Percentiles rank a stretch among this genome's conserved stretches.
phyloP scores from a whole-genome alignment of 2,888 invertebrate species.

The Pegoplata infirma region DNA sequence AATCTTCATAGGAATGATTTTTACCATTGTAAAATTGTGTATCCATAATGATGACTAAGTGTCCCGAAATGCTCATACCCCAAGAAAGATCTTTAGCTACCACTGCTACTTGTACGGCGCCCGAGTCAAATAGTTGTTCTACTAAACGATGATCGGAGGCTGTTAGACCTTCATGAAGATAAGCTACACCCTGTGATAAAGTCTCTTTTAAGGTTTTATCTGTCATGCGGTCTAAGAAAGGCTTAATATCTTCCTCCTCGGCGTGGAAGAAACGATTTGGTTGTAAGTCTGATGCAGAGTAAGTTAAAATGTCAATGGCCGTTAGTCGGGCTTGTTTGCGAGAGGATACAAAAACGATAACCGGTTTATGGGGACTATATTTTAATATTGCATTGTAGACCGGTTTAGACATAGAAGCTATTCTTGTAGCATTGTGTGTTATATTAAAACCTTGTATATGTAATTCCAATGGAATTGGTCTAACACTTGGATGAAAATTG shows the following conservation, averaged over 20 bases:
- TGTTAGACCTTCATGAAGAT: slow-evolving; percentile 96
- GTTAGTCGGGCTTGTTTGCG: slow-evolving; percentile 94
- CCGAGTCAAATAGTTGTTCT: slow-evolving; percentile 94
- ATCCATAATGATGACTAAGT: slow-evolving; percentile 98
- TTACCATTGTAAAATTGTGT: slow-evolving; percentile 95
- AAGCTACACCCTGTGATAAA: slow-evolving; percentile 96
- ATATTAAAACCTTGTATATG: slow-evolving; percentile 98
- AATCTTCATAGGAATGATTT: slow-evolving; percentile 94
- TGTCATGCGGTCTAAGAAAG: slow-evolving; percentile 90
- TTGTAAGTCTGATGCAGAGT: slow-evolving; percentile 92
- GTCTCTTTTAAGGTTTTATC: slow-evolving; percentile 96
- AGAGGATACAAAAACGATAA: slow-evolving; percentile 94
- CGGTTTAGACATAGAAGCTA: slow-evolving; percentile 98
- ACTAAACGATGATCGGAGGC: slow-evolving; percentile 92
- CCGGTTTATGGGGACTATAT: slow-evolving; percentile 90
- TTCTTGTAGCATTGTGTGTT: slow-evolving; percentile 96
- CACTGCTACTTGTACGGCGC: slow-evolving; percentile 95
- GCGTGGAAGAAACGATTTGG: slow-evolving; percentile 94
- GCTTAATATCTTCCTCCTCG: slow-evolving; percentile 89
- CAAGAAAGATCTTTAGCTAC: slow-evolving; percentile 95
- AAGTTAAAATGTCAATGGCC: slow-evolving; percentile 96
- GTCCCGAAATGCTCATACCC: slow-evolving; percentile 92
- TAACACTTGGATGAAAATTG: slow-evolving; percentile 98
- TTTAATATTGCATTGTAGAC: slow-evolving; percentile 95
- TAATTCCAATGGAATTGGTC: slow-evolving; percentile 95